Base-by-base conservation (phyloP, 1,140 invertebrate species). In the Drosophila ercepeae region DNA sequence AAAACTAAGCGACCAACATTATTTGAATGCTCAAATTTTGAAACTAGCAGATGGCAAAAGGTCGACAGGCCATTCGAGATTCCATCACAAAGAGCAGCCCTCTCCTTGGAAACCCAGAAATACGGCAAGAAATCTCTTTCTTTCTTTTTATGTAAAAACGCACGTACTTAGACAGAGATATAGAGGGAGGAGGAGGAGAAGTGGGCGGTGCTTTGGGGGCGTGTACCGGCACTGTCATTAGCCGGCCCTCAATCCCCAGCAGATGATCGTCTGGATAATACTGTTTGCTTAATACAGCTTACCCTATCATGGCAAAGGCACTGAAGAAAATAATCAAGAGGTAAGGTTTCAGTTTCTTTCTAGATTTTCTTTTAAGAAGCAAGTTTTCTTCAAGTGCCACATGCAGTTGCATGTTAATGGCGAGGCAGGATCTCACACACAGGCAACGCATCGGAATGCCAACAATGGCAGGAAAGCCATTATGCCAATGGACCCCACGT, bases 281-380 rank as follows among this genome's bases (percentile, higher is more conserved):
- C 36, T 81, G 78, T 82, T 82, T 83, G 78, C 73, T 73, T 67
- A 77, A 63, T 60, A 75, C 73, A 41, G 42, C 44, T 29, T 34
- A 11, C 7, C 11, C 54, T 14, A 13, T 16, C 9, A 4, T 21
- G 29, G 8, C 29, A 32, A n/a, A 32, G 2, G 11, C 29, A 32
- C 29, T 32, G 27, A 27, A 8, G 7, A 27, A 27, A 27, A 0
- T 8, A 2, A 8, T 7, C 9, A 27, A 1, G 5, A 23, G 21
- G 3, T 23, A 23, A 23, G 1, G 21, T 1, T 23, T 23, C 5
- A 23, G 21, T 32, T 1, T 32, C 29, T 9, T 7, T 3, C 29
- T 32, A 8, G 8, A 8, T n/a, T n/a, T n/a, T n/a, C n/a, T n/a
- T n/a, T n/a, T n/a, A n/a, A n/a, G n/a, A n/a, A n/a, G n/a, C n/a